Conservation (phyloP, 2,113 vertebrate species). For the Grammomys surdaster region DNA sequence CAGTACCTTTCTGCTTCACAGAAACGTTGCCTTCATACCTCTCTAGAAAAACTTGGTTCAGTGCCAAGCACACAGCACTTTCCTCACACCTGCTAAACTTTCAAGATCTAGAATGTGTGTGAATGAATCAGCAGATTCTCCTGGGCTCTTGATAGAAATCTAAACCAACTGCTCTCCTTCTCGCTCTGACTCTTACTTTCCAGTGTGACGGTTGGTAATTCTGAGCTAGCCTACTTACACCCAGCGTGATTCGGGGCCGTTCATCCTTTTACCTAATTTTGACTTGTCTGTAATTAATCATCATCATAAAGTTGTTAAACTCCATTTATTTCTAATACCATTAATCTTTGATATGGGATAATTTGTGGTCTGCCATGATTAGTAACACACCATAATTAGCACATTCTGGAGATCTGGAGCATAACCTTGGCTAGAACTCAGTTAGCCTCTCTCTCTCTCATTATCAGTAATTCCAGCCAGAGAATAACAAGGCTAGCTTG, state of each 20-base stretch:
- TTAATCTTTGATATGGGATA: slow-evolving; percentile 67
- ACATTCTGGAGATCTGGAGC: slow-evolving; percentile 37
- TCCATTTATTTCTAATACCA: slow-evolving; percentile 69
- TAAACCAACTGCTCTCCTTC: slow-evolving; percentile 15
- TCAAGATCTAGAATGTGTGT: slow-evolving; percentile 4
- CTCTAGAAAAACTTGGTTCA: background rate
- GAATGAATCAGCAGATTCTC: slow-evolving; percentile 33
- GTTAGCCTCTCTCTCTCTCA: background rate
- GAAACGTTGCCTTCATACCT: background rate
- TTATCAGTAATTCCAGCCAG: background rate
- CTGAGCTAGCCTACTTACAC: slow-evolving; percentile 47
- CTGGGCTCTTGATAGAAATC: slow-evolving; percentile 24
- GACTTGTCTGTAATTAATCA: slow-evolving; percentile 77
- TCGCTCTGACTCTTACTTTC: slow-evolving; percentile 51
- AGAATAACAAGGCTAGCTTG: background rate
- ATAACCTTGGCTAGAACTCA: slow-evolving; percentile 55
- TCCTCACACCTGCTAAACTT: background rate
- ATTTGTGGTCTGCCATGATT: slow-evolving; percentile 52
- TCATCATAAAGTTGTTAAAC: slow-evolving; percentile 70
- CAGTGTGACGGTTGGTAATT: slow-evolving; percentile 37
- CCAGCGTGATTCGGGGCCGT: slow-evolving; percentile 52
- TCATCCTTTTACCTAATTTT: slow-evolving; percentile 64
- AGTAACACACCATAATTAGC: slow-evolving; percentile 59
- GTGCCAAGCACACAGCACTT: background rate
- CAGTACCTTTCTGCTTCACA: background rate